Percentiles rank a stretch among this genome's conserved stretches.
These are phyloP conservation scores for Entosphenus tridentatus DNA, from an alignment of 2,113 vertebrate species.

Conservation along the genomic window DNA sequence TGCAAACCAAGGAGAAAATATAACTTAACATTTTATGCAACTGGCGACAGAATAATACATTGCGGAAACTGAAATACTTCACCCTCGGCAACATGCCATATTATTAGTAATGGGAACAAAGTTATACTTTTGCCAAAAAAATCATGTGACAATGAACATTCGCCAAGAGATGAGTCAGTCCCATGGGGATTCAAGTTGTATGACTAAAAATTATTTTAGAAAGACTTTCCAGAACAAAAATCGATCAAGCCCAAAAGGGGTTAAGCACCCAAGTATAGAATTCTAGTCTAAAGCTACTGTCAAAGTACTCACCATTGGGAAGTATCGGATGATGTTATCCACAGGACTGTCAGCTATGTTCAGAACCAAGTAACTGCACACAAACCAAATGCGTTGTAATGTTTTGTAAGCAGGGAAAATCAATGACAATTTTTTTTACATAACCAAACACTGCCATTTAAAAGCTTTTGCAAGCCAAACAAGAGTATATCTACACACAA, in stretches of 20 bases:
- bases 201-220: background rate
- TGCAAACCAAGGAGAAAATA: too few species aligned
- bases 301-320: conserved; percentile 51
- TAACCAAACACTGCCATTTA: too few species aligned
- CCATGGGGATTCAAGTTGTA: background rate
- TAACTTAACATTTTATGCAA: too few species aligned
- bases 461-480: too few species aligned
- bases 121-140: background rate
- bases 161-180: background rate
- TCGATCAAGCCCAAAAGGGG: background rate
- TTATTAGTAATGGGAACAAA: too few species aligned
- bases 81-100: too few species aligned
- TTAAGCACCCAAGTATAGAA: background rate
- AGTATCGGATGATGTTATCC: conserved; percentile 94
- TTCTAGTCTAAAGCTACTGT: background rate
- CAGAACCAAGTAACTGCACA: conserved; percentile 81
- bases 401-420: too few species aligned
- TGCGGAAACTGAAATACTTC: too few species aligned
- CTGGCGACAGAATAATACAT: too few species aligned
- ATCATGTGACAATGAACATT: background rate
- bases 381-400: conserved; percentile 11
- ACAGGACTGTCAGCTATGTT: conserved; percentile 98
- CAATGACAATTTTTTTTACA: too few species aligned
- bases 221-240: background rate
- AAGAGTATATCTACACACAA: too few species aligned